Evolutionary conservation across 1,140 invertebrate species (phyloP), one percentile per base, ranked within the genome.

Genomic region (Halictus rubicundus): DNA sequence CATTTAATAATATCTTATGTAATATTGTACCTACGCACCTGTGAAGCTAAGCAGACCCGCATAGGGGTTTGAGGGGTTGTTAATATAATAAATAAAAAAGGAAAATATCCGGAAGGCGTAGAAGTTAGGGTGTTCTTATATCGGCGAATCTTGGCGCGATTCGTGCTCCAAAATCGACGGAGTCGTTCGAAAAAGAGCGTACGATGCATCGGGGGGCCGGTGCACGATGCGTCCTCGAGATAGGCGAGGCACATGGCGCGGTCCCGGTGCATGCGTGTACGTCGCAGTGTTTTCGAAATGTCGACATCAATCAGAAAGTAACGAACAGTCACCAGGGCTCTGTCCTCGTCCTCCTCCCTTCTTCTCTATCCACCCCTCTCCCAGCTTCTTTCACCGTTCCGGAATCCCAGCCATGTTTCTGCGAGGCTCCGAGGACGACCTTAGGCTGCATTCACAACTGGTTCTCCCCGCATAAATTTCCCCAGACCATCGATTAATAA

Each of bases 301-400:
- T 89, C 85, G 78, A 80, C 88, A 87, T 89, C 83, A 86, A 89
- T 90, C 81, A 79, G 54, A 74, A 78, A 81, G 72, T 78, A 77
- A 78, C 73, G 75, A 77, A 82, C 64, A 57, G 46, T 80, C 76
- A 32, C 54, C 49, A n/a, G 57, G 64, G 52, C 54, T 61, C 73
- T 78, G 27, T 69, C 71, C 72, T 59, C 69, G 54, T 80, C 79
- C 61, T 27, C 60, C 21, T 63, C 7, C 54, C n/a, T 32, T 66
- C 46, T 49, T 12, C 66, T 37, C 25, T 21, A 19, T 32, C 16
- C n/a, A 27, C 49, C 60, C 39, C 16, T 49, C 25, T 42, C 1
- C 27, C n/a, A 12, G 19, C 25, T 57, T 69, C 79, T 65, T 78
- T 66, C 70, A 68, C 27, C 42, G 57, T 76, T 46, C 49, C 52